Evolutionary conservation across 2,888 invertebrate genomes (phyloP).

Genomic region (Tribolium freemani): DNA sequence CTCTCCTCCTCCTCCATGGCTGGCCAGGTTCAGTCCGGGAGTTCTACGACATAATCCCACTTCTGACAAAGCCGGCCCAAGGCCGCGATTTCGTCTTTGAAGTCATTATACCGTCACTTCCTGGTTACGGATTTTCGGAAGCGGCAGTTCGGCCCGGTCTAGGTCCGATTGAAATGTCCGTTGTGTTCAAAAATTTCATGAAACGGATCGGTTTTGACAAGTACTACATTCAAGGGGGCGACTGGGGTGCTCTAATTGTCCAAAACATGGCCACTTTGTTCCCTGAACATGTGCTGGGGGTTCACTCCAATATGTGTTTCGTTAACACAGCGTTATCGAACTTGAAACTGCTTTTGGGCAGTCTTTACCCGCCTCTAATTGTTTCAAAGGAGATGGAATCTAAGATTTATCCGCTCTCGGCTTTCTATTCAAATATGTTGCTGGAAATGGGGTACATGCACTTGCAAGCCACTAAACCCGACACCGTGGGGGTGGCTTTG

Average conservation of each 20-base stretch:
- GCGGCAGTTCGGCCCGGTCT: constrained; percentile 75
- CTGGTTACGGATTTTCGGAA: constrained; percentile 71
- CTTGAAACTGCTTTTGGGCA: constrained; percentile 65
- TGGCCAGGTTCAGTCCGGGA: constrained; percentile 92
- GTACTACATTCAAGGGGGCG: constrained; percentile 84
- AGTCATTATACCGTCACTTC: constrained; percentile 73
- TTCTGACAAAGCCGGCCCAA: constrained; percentile 70
- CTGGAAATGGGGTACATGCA: constrained; percentile 78
- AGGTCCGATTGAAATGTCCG: constrained; percentile 72
- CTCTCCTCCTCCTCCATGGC: constrained; percentile 84
- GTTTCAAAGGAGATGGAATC: constrained; percentile 66
- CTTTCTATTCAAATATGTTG: constrained; percentile 64
- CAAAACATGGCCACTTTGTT: constrained; percentile 75
- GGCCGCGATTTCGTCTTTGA: constrained; percentile 77
- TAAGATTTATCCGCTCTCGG: constrained; percentile 70
- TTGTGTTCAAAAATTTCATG: constrained; percentile 79
- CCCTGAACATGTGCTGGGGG: constrained; percentile 72
- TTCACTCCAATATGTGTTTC: constrained; percentile 76
- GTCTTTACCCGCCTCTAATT: constrained; percentile 72
- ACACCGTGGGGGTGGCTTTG: constrained; percentile 82
- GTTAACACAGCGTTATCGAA: constrained; percentile 62
- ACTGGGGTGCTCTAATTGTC: constrained; percentile 83
- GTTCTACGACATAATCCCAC: constrained; percentile 82
- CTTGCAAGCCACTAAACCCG: constrained; percentile 90
- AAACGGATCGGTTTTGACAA: constrained; percentile 74